Base-by-base conservation (phyloP, 2,888 invertebrate genomes). In the Ptilodon capucinus region DNA sequence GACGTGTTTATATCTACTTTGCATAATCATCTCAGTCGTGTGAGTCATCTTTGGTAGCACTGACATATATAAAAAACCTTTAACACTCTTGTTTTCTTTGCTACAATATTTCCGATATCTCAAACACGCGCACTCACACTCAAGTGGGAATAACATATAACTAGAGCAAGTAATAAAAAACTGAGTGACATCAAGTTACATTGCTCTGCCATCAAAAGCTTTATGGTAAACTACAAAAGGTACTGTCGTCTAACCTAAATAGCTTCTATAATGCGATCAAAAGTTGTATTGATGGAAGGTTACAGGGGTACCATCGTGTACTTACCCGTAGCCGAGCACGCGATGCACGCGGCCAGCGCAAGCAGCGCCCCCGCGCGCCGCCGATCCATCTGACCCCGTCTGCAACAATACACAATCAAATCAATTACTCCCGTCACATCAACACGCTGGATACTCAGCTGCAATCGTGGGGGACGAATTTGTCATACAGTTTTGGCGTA, bases 341-440 rank as follows among this genome's bases (percentile, higher is more conserved):
- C 86, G 81, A 91, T 68, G 84, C 87, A 85, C 74, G 86, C 87
- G 86, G 89, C 85, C 71, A 91, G 84, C 86, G 89, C 90, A 63
- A 90, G 81, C 81, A 91, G 91, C 87, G 87, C 87, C 74, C 87
- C 87, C 85, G 82, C 85, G 87, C 91, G 88, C 89, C 86, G 78
- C 84, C 85, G 83, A 83, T 88, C 91, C 91, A 91, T 91, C 86
- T 86, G 86, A 84, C 81, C 74, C 77, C 81, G 74, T 84, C 89
- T 90, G 85, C 25, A 86, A 89, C 82, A 87, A 84, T 59, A 71
- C 57, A 75, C 69, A 72, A 74, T 61, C 68, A 51, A 73, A 78
- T 76, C 69, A 73, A 74, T 76, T 73, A 69, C 62, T 55, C 53
- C 46, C 50, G 42, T 40, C 28, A 36, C 35, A 36, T 47, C 39